Evolutionary conservation across 2,113 vertebrate genomes (phyloP).

Genomic region (Poeciliopsis turrubarensis): DNA sequence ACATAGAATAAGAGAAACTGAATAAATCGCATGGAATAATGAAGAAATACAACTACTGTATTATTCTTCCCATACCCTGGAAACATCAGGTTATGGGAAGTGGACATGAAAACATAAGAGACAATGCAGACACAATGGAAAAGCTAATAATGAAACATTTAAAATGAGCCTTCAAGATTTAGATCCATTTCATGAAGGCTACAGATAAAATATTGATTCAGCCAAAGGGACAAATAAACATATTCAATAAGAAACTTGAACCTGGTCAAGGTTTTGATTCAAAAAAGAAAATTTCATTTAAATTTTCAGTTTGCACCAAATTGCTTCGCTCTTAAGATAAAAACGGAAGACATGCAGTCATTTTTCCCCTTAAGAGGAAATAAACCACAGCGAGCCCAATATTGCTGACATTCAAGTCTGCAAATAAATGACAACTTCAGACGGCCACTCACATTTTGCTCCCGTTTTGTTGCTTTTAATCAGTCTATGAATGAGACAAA

Average conservation of each 20-base stretch:
- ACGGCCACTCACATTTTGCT: not conserved
- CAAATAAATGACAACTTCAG: not conserved
- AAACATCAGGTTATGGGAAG: not conserved
- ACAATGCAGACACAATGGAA: not conserved
- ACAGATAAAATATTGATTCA: not conserved
- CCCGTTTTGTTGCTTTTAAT: not conserved
- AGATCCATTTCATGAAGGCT: not conserved
- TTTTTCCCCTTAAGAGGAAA: not conserved
- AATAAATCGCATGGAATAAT: not conserved
- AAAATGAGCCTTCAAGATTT: not conserved
- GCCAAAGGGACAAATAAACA: not conserved
- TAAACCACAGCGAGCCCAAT: not conserved
- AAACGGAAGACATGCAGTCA: not conserved
- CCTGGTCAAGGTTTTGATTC: not conserved
- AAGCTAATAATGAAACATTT: not conserved
- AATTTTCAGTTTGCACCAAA: not conserved
- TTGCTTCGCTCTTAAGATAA: no score
- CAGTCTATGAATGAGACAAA: conserved; percentile 20
- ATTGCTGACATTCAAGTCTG: not conserved
- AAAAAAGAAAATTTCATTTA: not conserved
- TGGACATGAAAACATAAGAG: not conserved
- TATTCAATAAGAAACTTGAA: not conserved
- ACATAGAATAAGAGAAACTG: no score
- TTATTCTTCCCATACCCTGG: not conserved
- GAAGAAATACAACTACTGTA: not conserved